Base-by-base conservation (phyloP, 2,888 invertebrate genomes). In the Papilio gigon region DNA sequence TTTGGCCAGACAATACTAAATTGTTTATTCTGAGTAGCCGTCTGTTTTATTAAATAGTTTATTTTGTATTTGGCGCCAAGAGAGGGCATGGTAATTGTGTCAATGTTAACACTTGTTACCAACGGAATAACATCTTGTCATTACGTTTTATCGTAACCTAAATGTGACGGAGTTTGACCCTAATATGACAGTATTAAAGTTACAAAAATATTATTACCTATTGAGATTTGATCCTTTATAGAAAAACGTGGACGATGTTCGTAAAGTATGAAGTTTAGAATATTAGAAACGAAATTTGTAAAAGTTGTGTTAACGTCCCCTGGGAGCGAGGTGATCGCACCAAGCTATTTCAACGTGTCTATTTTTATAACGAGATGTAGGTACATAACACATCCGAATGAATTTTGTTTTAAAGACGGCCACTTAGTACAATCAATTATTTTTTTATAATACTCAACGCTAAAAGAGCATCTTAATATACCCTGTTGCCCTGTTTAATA, bases 81-180 rank as follows among this genome's bases (percentile, higher is more conserved):
- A 50, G 12, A 25, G 1, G 8, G 12, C 11, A 22, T 47, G 47
- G 6, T 17, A 42, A 22, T 47, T 22, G 11, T 47, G 20, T 47
- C 20, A 47, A 47, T 47, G 22, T 22, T 47, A 47, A 22, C 44
- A 20, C 20, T 22, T 47, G 44, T 22, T 47, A 47, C 22, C 22
- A 47, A 47, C 44, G 11, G 22, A 47, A 47, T 22, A 22, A 47
- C 8, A 47, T 9, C 20, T 20, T 22, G 11, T 47, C 17, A 17
- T n/a, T n/a, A n/a, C n/a, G n/a, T n/a, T n/a, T n/a, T 42, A 42
- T 42, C 42, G 42, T 42, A 17, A 42, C 42, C 42, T 42, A 42
- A 42, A 42, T 42, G 42, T 42, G 42, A 42, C 42, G 42, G 33
- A 42, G 42, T n/a, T 17, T 42, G 42, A 42, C 42, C 42, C 42